phyloP scores from a whole-genome alignment of 2,888 invertebrate species.

The Zygaena filipendulae region DNA sequence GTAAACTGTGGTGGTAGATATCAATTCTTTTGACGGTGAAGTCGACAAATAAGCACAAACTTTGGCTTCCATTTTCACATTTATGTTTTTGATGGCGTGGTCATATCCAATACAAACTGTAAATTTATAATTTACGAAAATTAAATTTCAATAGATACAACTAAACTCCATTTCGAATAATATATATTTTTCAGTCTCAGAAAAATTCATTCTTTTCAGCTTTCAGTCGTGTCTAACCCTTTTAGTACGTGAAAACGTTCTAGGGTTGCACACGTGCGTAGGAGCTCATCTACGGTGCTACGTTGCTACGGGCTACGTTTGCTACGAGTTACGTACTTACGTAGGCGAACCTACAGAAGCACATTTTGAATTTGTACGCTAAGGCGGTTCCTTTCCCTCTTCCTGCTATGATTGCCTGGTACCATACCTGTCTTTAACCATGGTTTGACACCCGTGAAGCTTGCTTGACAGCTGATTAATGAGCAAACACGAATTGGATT shows the following conservation, averaged over 20 bases:
- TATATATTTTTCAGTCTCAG: too few relatives aligned
- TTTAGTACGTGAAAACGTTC: slow-evolving; percentile 55
- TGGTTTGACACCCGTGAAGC: slow-evolving; percentile 59
- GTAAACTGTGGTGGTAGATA: too few relatives aligned
- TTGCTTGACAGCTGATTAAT: slow-evolving; percentile 46
- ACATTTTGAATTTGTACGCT: slow-evolving; percentile 4
- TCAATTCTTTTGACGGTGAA: too few relatives aligned
- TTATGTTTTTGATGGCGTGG: too few relatives aligned
- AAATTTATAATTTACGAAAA: too few relatives aligned
- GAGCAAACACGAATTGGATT: slow-evolving; percentile 2
- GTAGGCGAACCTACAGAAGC: slow-evolving; percentile 11
- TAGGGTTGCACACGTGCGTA: slow-evolving; percentile 29
- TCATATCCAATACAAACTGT: too few relatives aligned
- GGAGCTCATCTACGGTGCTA: slow-evolving; percentile 29
- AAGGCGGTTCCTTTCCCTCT: slow-evolving; percentile 17
- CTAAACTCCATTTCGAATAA: too few relatives aligned
- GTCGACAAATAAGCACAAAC: too few relatives aligned
- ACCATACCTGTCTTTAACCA: slow-evolving; percentile 51
- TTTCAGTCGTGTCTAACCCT: slow-evolving; percentile 45
- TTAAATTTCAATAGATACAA: too few relatives aligned
- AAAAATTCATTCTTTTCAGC: slow-evolving; percentile 15
- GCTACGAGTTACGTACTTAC: slow-evolving; percentile 17
- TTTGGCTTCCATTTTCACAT: too few relatives aligned
- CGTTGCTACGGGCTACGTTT: slow-evolving; percentile 14
- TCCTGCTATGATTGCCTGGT: slow-evolving; percentile 37